Conservation (phyloP, 2,797 vertebrate species). For the Microctenopoma stevenorrisi region DNA sequence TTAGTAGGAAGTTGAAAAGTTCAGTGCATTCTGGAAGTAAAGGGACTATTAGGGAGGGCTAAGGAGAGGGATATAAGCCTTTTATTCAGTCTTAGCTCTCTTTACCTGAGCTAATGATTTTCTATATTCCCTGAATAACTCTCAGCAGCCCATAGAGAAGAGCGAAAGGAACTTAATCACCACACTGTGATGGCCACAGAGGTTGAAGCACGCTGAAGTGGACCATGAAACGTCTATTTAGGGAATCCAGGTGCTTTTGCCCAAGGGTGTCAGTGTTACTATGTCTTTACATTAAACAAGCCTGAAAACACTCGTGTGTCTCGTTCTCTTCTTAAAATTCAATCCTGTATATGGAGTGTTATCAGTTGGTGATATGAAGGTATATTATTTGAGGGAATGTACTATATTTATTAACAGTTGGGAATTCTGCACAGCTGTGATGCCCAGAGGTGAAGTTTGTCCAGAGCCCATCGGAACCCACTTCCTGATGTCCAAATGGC, state of each 20-base stretch:
- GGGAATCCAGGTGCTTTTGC: slow-evolving; percentile 1
- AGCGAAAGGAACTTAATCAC: slow-evolving; percentile 30
- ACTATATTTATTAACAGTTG: too few species aligned
- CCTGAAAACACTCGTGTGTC: too few species aligned
- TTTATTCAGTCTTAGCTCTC: slow-evolving; percentile 41
- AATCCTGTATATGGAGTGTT: too few species aligned
- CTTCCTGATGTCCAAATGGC: too few species aligned
- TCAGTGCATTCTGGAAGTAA: slow-evolving; percentile 38
- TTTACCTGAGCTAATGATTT: slow-evolving; percentile 60
- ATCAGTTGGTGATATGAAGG: too few species aligned
- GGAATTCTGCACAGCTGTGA: too few species aligned
- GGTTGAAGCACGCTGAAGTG: slow-evolving; percentile 2
- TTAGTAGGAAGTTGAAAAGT: slow-evolving; percentile 66
- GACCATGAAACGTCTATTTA: slow-evolving; percentile 9
- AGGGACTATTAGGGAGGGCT: slow-evolving; percentile 29
- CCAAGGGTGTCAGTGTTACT: neutral
- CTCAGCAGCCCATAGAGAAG: slow-evolving; percentile 18
- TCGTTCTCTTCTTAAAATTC: too few species aligned
- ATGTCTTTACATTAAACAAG: neutral
- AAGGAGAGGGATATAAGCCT: slow-evolving; percentile 27
- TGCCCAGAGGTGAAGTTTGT: too few species aligned
- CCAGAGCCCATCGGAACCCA: too few species aligned
- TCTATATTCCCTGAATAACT: slow-evolving; percentile 32
- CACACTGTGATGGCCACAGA: slow-evolving; percentile 2
- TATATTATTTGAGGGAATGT: too few species aligned